A percentile compares a stretch with the other conserved stretches of the same genome.
Conservation (phyloP, 2,113 vertebrate genomes). For the Heterotilapia buettikoferi region DNA sequence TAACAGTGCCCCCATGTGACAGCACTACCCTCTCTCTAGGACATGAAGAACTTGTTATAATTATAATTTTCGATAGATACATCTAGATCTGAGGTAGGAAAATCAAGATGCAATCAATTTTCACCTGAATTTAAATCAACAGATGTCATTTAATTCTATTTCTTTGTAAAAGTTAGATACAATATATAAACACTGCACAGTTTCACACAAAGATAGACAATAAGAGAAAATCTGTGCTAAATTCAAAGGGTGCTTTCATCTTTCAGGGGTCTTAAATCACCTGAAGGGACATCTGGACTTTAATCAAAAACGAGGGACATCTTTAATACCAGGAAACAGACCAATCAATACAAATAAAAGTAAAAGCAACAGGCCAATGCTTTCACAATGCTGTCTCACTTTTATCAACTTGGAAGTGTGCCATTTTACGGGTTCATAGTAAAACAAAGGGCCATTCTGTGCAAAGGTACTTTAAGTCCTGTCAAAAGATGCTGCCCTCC, state of each 20-base stretch:
- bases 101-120: neutral
- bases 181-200: neutral
- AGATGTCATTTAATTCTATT: neutral
- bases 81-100: neutral
- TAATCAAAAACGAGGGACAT: conserved; percentile 61
- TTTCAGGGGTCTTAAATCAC: conserved; percentile 1
- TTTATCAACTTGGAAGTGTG: conserved; percentile 28
- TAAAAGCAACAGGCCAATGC: conserved; percentile 11
- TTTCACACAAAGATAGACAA: neutral
- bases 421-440: conserved; percentile 50
- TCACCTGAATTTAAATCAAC: neutral
- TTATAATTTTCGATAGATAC: neutral
- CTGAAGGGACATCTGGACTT: conserved; percentile 43
- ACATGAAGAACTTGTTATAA: neutral
- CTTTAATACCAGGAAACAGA: conserved; percentile 42
- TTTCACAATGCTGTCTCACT: neutral
- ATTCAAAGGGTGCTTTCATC: neutral
- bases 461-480: conserved; percentile 25
- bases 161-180: neutral
- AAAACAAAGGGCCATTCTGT: conserved; percentile 45
- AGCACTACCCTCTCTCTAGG: conserved; percentile 19
- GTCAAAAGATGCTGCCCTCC: conserved; percentile 43
- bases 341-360: conserved; percentile 56
- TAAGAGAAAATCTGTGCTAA: neutral
- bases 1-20: conserved; percentile 86